A percentile compares a stretch with the other conserved stretches of the same genome.
phyloP scores from a whole-genome alignment of 2,797 vertebrate species.

The Geotrypetes seraphini region DNA sequence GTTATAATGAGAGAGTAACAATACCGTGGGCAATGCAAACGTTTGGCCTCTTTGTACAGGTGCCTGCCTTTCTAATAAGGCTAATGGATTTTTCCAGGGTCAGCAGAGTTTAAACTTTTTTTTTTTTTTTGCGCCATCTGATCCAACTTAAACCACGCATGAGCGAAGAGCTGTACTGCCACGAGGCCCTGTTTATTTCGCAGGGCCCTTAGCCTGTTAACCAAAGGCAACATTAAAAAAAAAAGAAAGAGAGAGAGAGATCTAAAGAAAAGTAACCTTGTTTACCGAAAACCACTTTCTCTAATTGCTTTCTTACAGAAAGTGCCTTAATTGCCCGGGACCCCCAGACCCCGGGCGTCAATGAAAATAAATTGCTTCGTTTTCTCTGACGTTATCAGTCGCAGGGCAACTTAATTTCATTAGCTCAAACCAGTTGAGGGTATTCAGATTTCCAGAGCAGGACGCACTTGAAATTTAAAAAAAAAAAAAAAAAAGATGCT shows the following conservation, averaged over 20 bases:
- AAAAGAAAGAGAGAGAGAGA: too few relatives aligned
- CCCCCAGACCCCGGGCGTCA: conserved; percentile 88
- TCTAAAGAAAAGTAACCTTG: conserved; percentile 28
- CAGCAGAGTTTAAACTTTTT: too few relatives aligned
- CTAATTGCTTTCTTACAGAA: conserved; percentile 38
- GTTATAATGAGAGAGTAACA: too few relatives aligned
- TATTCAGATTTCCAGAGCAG: conserved; percentile 83
- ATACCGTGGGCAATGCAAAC: too few relatives aligned
- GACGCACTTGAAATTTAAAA: conserved; percentile 93
- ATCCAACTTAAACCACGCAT: too few relatives aligned
- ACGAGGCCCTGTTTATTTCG: too few relatives aligned
- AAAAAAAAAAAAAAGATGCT: conserved; percentile 91
- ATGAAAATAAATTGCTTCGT: conserved; percentile 98
- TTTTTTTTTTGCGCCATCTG: too few relatives aligned
- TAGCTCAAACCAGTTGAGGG: conserved; percentile 94
- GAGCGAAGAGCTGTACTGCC: too few relatives aligned
- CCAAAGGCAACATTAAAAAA: conserved; percentile 48
- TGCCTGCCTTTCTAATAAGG: too few relatives aligned
- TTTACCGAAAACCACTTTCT: conserved; percentile 36
- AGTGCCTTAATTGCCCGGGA: conserved; percentile 83
- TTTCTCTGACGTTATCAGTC: conserved; percentile 79
- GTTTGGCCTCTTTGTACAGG: too few relatives aligned
- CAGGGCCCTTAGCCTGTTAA: conserved; percentile 16
- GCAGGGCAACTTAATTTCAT: conserved; percentile 96
- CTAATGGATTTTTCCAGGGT: too few relatives aligned